Evolutionary conservation across 2,797 vertebrate species (phyloP), one percentile per base, ranked within the genome.

Genomic region (Delichon dasypus): DNA sequence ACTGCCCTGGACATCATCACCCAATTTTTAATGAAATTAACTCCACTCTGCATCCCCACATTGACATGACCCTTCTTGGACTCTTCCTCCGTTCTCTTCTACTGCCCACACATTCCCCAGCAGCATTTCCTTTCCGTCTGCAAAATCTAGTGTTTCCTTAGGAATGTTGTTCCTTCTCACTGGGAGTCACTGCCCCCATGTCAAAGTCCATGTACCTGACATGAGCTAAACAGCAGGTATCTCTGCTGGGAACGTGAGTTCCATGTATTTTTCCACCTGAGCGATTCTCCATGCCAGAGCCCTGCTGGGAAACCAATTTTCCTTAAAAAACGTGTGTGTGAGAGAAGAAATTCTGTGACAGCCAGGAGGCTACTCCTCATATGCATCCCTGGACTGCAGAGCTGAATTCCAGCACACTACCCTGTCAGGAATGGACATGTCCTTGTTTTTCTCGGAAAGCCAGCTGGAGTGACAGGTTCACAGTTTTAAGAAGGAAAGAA

Each of bases 401-500:
- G 20, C 9, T 85, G 55, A 79, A 64, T 25, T 85, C 30, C 47
- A 91, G 54, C 70, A 74, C 18, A 19, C 8, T 34, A 13, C 9
- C 53, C 47, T 89, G 75, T 60, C 85, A 89, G 58, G 66, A 90
- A 40, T 2, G 67, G 53, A 40, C 26, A 19, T 2, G 10, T 23
- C 16, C 0, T 0, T 68, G 32, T 9, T 85, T 89, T 67, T 25
- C 50, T 38, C 42, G 66, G 36, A 51, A 66, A 89, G 29, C 5
- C 4, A 87, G 50, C 34, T 64, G 53, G 86, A 91, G 50, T 80
- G 90, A 80, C 93, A 90, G 32, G 7, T 45, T 83, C 73, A 74
- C 9, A 3, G 64, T 57, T 93, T 93, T 44, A 74, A 83, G 84
- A 85, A 80, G 57, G 45, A 92, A 89, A 90, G 13, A 83, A 67